A percentile compares a stretch with the other conserved stretches of the same genome.
Conservation (phyloP, 1,140 invertebrate species). For the Aphelenchoides avenae region DNA sequence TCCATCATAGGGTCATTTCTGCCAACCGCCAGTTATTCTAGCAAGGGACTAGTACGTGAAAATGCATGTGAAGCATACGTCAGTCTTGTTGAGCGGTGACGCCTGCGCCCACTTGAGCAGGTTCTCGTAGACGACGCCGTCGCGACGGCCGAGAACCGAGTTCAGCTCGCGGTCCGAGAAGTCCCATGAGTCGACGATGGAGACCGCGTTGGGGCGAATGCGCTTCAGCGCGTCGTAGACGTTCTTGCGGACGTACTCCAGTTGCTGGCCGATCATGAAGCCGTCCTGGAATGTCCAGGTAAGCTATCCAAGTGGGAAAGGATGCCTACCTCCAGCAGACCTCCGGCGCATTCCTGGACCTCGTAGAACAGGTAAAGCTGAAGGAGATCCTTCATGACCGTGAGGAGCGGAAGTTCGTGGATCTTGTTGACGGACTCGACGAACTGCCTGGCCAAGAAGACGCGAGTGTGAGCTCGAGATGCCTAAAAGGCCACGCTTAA, state of each 20-base stretch:
- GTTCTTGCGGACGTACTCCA: slow-evolving; percentile 56
- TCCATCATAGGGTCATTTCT: too few species aligned
- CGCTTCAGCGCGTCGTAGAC: slow-evolving; percentile 69
- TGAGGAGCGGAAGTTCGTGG: slow-evolving; percentile 20
- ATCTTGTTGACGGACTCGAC: slow-evolving; percentile 24
- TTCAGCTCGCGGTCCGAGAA: slow-evolving; percentile 74
- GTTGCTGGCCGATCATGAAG: slow-evolving; percentile 24
- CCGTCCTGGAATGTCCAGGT: slow-evolving; percentile 38
- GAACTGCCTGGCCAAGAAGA: slow-evolving; percentile 46
- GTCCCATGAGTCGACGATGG: slow-evolving; percentile 84
- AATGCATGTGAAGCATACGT: slow-evolving; percentile 59
- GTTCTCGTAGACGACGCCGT: slow-evolving; percentile 84
- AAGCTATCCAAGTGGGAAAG: too few species aligned
- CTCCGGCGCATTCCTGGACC: slow-evolving; percentile 30
- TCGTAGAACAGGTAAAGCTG: slow-evolving; percentile 42
- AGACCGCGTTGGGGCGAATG: slow-evolving; percentile 79
- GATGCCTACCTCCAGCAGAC: slow-evolving; percentile 27
- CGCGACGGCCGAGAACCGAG: slow-evolving; percentile 79
- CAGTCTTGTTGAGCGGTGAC: slow-evolving; percentile 76
- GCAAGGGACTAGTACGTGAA: too few species aligned
- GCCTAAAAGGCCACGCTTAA: too few species aligned
- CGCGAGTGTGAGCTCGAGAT: slow-evolving; percentile 41
- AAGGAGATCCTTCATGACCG: slow-evolving; percentile 36
- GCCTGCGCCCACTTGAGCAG: slow-evolving; percentile 78
- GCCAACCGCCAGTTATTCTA: too few species aligned